Evolutionary conservation across 2,797 vertebrate genomes (phyloP).

Genomic region (Melanitta fusca): DNA sequence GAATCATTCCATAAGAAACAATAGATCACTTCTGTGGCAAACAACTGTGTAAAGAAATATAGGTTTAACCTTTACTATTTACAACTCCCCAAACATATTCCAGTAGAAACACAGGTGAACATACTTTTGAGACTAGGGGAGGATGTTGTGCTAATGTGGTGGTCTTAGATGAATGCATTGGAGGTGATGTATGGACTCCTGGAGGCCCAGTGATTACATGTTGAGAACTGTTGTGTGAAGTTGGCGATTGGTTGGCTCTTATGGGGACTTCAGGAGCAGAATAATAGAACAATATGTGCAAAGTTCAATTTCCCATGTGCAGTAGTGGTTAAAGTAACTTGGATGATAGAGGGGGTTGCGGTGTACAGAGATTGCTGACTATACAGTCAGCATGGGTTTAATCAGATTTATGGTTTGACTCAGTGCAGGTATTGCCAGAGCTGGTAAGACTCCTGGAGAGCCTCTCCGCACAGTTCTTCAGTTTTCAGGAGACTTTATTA

Average conservation of each 20-base stretch:
- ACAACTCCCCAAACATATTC: not conserved
- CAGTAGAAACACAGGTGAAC: not conserved
- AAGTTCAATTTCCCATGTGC: accelerated
- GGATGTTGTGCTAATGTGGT: not conserved
- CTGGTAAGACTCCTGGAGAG: not conserved
- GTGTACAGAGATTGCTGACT: not conserved
- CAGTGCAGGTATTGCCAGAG: slow-evolving; percentile 22
- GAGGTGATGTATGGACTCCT: not conserved
- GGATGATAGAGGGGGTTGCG: not conserved
- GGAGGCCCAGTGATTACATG: accelerated
- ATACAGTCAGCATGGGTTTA: not conserved
- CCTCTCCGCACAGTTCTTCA: slow-evolving; percentile 29
- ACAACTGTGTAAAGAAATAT: not conserved
- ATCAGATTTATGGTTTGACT: slow-evolving; percentile 40
- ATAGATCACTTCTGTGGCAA: not conserved
- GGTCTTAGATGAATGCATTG: not conserved
- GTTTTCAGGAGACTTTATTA: slow-evolving; percentile 50
- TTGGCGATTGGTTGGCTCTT: not conserved
- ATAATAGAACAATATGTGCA: accelerated
- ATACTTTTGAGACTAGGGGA: accelerated
- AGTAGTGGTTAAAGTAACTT: not conserved
- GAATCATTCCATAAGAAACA: not conserved
- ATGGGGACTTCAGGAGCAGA: not conserved
- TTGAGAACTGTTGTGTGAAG: accelerated
- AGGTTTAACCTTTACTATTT: not conserved